phyloP scores from a whole-genome alignment of 2,888 invertebrate genomes.

The Chymomyza caudatula region DNA sequence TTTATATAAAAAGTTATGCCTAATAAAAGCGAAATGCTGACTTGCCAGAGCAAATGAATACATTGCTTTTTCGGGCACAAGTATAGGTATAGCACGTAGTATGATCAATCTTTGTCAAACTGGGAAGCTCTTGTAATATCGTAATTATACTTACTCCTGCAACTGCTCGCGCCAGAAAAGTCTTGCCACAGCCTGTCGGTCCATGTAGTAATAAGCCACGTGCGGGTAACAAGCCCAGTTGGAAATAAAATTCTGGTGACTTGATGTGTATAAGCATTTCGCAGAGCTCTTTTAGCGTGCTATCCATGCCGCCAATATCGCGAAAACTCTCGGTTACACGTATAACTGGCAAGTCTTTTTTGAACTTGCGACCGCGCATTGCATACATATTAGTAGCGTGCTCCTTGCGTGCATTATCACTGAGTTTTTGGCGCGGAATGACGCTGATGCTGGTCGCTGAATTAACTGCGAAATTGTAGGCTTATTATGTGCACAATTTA shows the following conservation, averaged over 20 bases:
- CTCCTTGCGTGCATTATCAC: neutral
- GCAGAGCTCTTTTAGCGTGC: conserved; percentile 84
- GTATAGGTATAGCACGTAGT: too few species aligned
- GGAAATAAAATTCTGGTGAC: conserved; percentile 92
- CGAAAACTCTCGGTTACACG: conserved; percentile 51
- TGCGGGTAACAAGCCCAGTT: conserved; percentile 91
- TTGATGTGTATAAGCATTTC: conserved; percentile 90
- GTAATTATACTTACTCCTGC: conserved; percentile 83
- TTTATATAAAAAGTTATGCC: neutral
- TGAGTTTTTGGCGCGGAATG: neutral
- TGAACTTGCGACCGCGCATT: conserved; percentile 61
- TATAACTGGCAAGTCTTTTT: conserved; percentile 65
- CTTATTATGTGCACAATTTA: neutral
- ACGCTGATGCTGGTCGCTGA: neutral
- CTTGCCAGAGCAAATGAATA: too few species aligned
- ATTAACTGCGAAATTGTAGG: neutral
- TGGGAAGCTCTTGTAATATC: too few species aligned
- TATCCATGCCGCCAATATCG: conserved; percentile 90
- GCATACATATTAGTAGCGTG: neutral
- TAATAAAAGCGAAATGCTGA: too few species aligned
- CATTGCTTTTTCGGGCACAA: too few species aligned
- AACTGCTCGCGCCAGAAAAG: conserved; percentile 88
- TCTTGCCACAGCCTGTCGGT: conserved; percentile 97
- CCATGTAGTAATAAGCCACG: conserved; percentile 95
- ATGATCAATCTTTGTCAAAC: too few species aligned